Percentiles rank a stretch among this genome's conserved stretches.
Evolutionary conservation across 2,797 vertebrate species (phyloP).

Genomic region (Tapirus indicus): DNA sequence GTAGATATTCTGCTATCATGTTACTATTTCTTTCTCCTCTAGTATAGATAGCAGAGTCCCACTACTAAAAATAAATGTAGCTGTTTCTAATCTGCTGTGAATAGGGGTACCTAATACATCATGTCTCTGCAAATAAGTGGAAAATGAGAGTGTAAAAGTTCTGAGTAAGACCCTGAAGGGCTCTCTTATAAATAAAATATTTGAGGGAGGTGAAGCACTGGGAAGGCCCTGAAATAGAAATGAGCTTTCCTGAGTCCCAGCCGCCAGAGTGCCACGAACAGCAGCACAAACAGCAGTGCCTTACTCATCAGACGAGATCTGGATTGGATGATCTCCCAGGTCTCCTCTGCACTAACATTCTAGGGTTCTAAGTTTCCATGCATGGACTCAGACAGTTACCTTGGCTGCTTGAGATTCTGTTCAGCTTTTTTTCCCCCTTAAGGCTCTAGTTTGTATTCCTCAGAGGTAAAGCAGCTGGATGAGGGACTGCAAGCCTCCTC

Average conservation of each 20-base stretch:
- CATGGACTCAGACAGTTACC: background rate
- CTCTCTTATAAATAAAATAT: background rate
- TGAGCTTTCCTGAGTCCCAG: fast-evolving
- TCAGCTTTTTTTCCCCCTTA: background rate
- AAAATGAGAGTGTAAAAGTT: background rate
- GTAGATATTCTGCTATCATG: background rate
- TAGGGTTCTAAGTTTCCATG: background rate
- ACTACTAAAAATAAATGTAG: constrained; percentile 3
- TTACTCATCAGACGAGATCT: fast-evolving
- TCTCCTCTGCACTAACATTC: background rate
- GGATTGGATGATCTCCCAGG: fast-evolving
- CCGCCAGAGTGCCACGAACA: background rate
- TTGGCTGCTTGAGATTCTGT: background rate
- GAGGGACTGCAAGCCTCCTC: background rate
- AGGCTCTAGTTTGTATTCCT: background rate
- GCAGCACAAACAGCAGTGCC: background rate
- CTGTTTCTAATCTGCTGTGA: constrained; percentile 1
- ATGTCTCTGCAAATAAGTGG: background rate
- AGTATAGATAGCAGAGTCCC: background rate
- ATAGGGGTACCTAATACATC: background rate
- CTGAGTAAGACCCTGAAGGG: background rate
- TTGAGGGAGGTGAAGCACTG: background rate
- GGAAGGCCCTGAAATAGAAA: background rate
- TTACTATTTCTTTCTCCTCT: background rate
- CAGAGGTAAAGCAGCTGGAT: background rate